These are phyloP conservation scores for Scortum barcoo DNA, from an alignment of 2,113 vertebrate genomes.

Conservation along the genomic window DNA sequence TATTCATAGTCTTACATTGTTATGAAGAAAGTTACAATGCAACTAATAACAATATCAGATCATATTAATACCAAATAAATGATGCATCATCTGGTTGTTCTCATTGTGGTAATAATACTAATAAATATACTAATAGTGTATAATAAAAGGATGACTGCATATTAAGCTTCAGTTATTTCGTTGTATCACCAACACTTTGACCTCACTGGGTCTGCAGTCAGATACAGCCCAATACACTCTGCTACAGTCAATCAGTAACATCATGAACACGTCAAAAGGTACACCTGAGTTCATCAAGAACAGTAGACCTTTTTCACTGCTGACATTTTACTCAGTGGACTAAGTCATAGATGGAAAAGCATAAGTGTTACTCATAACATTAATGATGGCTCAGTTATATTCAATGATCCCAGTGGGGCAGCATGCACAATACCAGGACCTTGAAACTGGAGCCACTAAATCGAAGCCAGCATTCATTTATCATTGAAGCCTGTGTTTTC, in stretches of 20 bases:
- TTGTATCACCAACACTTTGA: not conserved
- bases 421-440: not conserved
- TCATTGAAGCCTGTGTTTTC: constrained; percentile 4
- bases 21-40: no score
- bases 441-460: not conserved
- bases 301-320: not conserved
- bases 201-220: not conserved
- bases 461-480: not conserved
- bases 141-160: not conserved
- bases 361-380: not conserved
- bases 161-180: no score
- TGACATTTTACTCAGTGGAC: not conserved
- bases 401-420: not conserved
- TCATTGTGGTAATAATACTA: no score
- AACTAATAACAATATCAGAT: not conserved
- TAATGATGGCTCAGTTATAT: not conserved
- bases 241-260: not conserved
- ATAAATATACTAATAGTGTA: not conserved
- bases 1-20: not conserved
- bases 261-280: not conserved
- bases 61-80: not conserved
- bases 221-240: not conserved
- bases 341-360: not conserved
- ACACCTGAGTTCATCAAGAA: not conserved
- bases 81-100: not conserved